Percentiles rank a stretch among this genome's conserved stretches.
Conservation (phyloP, 2,888 invertebrate genomes). For the Caenorhabditis japonica region DNA sequence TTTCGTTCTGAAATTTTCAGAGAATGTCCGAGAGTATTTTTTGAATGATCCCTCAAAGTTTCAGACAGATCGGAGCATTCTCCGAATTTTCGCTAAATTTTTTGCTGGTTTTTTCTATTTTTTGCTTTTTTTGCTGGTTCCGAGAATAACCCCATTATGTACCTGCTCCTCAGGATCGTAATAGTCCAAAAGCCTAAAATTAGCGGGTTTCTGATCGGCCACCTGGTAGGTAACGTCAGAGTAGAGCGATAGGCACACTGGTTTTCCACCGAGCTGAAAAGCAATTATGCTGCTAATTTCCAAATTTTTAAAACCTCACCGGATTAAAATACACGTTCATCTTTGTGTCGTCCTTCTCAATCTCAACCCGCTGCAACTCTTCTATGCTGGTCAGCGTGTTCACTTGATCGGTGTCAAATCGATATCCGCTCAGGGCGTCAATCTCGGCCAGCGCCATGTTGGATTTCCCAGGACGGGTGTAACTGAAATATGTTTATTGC, state of each 20-base stretch:
- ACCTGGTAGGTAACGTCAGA: conserved; percentile 88
- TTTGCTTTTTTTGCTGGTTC: no score
- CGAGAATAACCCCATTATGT: no score
- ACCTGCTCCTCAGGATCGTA: conserved; percentile 83
- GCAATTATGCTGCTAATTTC: not conserved
- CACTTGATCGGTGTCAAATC: conserved; percentile 62
- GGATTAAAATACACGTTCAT: conserved; percentile 79
- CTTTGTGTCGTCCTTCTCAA: conserved; percentile 78
- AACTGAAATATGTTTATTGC: conserved; percentile 61
- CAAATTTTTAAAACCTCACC: conserved; percentile 67
- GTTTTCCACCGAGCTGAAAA: conserved; percentile 71
- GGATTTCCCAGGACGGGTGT: conserved; percentile 72
- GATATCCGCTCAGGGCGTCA: conserved; percentile 70
- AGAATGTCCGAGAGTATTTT: no score
- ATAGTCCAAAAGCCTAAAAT: conserved; percentile 89
- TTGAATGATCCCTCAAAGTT: no score
- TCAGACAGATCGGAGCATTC: no score
- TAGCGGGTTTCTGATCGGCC: conserved; percentile 88
- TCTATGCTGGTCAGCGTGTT: conserved; percentile 58
- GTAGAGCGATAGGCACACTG: conserved; percentile 85
- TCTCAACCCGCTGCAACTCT: conserved; percentile 77
- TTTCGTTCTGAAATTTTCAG: no score
- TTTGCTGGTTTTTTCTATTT: no score
- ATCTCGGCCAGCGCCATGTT: conserved; percentile 79
- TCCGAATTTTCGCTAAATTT: no score